These are phyloP conservation scores for Apostichopus parvimensis DNA, from an alignment of 35 echinoderm and acorn worm genomes.

Conservation along the genomic window DNA sequence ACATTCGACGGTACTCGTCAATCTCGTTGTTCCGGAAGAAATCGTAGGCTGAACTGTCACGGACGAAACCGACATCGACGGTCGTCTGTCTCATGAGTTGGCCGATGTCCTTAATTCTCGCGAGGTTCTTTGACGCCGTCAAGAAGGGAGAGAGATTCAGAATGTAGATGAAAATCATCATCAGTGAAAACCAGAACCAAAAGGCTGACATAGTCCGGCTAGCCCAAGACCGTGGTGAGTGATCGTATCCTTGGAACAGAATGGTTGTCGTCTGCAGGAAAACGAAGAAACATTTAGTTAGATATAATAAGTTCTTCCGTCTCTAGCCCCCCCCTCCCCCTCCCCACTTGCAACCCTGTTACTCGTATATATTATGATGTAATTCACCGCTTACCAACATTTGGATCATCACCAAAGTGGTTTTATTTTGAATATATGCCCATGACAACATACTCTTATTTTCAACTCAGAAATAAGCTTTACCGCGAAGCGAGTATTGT, in stretches of 20 bases:
- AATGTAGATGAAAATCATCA: slow-evolving; percentile 95
- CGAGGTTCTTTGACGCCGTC: slow-evolving; percentile 74
- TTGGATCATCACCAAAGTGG: no score
- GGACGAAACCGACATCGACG: slow-evolving; percentile 86
- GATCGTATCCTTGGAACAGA: slow-evolving; percentile 87
- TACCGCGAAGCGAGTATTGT: no score
- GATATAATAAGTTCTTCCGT: not conserved
- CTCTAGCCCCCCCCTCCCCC: not conserved
- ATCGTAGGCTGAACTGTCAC: slow-evolving; percentile 82
- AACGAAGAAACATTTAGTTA: not conserved
- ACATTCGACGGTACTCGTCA: slow-evolving; percentile 77
- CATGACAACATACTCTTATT: no score
- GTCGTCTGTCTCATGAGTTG: slow-evolving; percentile 83
- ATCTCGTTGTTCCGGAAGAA: slow-evolving; percentile 86
- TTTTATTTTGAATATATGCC: no score
- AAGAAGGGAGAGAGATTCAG: slow-evolving; percentile 88
- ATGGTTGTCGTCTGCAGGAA: slow-evolving; percentile 55
- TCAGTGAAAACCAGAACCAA: slow-evolving; percentile 86
- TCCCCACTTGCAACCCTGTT: not conserved
- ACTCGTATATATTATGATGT: not conserved
- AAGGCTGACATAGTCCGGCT: slow-evolving; percentile 80
- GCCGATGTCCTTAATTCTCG: slow-evolving; percentile 68
- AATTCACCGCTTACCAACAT: no score
- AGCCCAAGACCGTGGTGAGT: slow-evolving; percentile 78
- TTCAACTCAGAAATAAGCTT: no score